Percentiles rank a stretch among this genome's conserved stretches.
Evolutionary conservation across 1,140 invertebrate genomes (phyloP).

Genomic region (Orchestia grillus): DNA sequence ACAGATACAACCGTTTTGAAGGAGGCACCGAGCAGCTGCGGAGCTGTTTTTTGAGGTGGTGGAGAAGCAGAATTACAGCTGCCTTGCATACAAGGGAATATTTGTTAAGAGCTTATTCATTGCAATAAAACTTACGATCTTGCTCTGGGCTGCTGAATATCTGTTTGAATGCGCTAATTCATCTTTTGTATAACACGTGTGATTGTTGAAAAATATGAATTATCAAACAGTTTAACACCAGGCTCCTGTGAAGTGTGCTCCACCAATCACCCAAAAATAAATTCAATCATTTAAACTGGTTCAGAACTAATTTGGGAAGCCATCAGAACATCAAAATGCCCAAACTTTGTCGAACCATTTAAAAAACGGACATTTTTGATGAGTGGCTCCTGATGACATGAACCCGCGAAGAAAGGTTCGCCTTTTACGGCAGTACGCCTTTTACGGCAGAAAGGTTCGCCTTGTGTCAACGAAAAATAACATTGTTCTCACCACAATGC

Average conservation of each 20-base stretch:
- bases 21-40: not conserved
- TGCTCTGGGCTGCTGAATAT: not conserved
- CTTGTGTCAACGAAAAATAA: not conserved
- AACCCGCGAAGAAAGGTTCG: no score
- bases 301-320: no score
- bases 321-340: no score
- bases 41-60: not conserved
- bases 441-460: no score
- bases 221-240: not conserved
- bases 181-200: not conserved
- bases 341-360: no score
- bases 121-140: not conserved
- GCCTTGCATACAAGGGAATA: not conserved
- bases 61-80: not conserved
- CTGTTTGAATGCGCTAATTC: not conserved
- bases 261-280: no score
- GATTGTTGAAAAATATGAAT: not conserved
- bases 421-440: no score
- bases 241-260: not conserved
- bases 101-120: not conserved
- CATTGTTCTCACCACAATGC: not conserved
- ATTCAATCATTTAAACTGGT: no score
- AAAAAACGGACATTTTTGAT: no score
- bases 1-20: not conserved
- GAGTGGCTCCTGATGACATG: no score